These are phyloP conservation scores for Anoura caudifer DNA, from an alignment of 2,113 vertebrate species.

Conservation along the genomic window DNA sequence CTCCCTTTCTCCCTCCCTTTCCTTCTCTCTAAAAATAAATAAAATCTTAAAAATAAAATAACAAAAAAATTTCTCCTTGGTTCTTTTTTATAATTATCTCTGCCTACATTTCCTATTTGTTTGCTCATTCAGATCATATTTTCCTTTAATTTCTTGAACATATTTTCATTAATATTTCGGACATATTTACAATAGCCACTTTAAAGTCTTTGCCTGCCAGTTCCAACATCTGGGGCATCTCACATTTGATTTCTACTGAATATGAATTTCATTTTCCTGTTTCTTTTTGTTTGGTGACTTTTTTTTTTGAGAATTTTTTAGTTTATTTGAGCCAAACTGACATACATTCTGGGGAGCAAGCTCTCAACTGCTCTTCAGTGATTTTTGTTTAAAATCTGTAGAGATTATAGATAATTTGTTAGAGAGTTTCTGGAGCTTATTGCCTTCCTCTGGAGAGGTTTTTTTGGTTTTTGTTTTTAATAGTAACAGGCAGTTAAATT, in stretches of 20 bases:
- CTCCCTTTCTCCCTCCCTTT: too few relatives aligned
- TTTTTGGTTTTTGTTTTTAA: neutral
- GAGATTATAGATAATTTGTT: neutral
- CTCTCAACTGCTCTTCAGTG: neutral
- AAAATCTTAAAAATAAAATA: too few relatives aligned
- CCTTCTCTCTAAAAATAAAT: too few relatives aligned
- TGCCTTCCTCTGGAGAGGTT: neutral
- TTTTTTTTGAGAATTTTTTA: neutral
- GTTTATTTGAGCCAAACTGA: neutral
- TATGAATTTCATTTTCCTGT: neutral
- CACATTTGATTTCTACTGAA: constrained; percentile 14
- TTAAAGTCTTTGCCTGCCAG: neutral
- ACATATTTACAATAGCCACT: neutral
- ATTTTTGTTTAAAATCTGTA: constrained; percentile 3
- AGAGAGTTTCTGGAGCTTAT: neutral
- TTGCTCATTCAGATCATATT: neutral
- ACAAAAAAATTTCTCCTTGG: neutral
- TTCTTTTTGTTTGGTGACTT: constrained; percentile 5
- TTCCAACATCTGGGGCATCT: neutral
- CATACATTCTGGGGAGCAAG: neutral
- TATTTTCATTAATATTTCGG: neutral
- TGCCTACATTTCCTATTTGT: neutral
- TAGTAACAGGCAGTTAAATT: neutral
- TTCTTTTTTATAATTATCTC: neutral
- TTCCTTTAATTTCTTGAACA: constrained; percentile 20